These are phyloP conservation scores for Tokudaia tokunoshimensis DNA, from an alignment of 2,797 vertebrate species.

Conservation along the genomic window DNA sequence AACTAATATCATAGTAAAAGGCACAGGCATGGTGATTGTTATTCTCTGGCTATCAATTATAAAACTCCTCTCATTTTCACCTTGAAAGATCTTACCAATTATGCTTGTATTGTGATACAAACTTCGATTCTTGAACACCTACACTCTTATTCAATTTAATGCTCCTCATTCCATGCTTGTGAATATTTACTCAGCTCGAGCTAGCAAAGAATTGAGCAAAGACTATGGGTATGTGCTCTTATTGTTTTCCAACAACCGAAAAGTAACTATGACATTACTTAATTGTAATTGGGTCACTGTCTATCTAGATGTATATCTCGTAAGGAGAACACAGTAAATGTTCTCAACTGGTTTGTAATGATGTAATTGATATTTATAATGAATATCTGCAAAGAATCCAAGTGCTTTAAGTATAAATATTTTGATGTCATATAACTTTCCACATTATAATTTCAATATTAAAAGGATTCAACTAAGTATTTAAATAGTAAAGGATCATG, in stretches of 20 bases:
- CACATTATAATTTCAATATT: conserved; percentile 29
- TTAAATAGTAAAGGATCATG: neutral
- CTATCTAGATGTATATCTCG: neutral
- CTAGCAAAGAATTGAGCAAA: neutral
- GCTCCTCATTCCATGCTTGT: neutral
- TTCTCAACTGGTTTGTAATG: conserved; percentile 4
- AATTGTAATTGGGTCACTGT: neutral
- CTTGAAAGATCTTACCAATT: neutral
- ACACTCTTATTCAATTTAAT: neutral
- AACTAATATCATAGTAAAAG: neutral
- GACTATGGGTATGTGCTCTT: neutral
- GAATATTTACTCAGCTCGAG: neutral
- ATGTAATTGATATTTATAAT: conserved; percentile 26
- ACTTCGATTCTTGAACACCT: neutral
- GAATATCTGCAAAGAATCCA: neutral
- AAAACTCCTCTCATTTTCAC: neutral
- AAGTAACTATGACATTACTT: neutral
- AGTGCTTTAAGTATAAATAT: neutral
- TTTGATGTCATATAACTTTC: neutral
- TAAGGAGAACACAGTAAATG: neutral
- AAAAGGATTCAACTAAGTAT: neutral
- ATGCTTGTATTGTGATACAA: neutral
- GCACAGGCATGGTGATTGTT: neutral
- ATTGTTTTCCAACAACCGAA: neutral
- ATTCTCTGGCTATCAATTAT: neutral